Percentiles rank a stretch among this genome's conserved stretches.
Evolutionary conservation across 2,113 vertebrate genomes (phyloP).

Genomic region (Phyllopteryx taeniolatus): DNA sequence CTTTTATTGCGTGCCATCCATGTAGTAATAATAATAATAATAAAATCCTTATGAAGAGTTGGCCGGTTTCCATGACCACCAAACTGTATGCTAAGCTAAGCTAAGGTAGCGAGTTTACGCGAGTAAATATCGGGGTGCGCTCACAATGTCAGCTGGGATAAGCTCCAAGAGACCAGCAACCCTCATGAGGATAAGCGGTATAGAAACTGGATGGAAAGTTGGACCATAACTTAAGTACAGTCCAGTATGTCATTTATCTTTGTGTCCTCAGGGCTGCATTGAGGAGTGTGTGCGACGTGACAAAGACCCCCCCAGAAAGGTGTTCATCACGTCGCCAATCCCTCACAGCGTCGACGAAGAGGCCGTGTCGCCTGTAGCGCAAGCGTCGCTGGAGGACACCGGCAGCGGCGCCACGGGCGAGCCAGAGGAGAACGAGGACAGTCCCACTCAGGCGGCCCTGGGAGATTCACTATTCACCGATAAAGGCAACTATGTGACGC

Average conservation of each 20-base stretch:
- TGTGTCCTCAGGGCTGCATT: not conserved
- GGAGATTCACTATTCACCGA: slow-evolving; percentile 8
- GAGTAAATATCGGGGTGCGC: too few species aligned
- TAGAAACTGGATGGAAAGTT: too few species aligned
- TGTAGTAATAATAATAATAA: too few species aligned
- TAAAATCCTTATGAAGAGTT: too few species aligned
- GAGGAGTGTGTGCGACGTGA: not conserved
- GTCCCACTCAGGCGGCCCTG: not conserved
- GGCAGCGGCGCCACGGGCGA: not conserved
- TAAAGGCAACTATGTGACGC: slow-evolving; percentile 42
- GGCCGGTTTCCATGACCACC: not conserved
- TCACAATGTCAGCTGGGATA: too few species aligned
- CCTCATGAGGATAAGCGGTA: too few species aligned
- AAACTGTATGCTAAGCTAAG: not conserved
- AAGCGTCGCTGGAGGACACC: not conserved
- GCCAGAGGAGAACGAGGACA: slow-evolving; percentile 33
- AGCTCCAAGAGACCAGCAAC: too few species aligned
- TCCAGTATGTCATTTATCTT: not conserved
- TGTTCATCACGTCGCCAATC: not conserved
- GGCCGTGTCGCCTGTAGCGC: not conserved
- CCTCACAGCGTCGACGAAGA: not conserved
- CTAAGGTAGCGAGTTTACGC: not conserved
- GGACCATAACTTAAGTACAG: too few species aligned
- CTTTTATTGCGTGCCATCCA: too few species aligned
- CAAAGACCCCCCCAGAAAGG: not conserved